Base-by-base conservation (phyloP, 2,113 vertebrate species). In the Platysteira castanea region DNA sequence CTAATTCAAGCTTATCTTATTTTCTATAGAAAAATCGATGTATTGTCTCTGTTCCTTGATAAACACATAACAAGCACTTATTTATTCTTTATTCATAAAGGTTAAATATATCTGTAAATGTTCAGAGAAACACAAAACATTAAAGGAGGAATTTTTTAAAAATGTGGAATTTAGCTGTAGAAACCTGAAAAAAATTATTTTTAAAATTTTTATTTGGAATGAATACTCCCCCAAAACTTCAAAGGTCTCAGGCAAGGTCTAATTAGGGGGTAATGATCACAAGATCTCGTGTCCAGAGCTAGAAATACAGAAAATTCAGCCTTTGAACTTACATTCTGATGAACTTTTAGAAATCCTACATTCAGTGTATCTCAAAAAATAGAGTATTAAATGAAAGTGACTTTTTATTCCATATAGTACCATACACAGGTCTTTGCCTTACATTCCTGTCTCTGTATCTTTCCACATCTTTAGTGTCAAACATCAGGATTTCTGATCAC, bases 211-310 rank as follows among this genome's bases (percentile, higher is more conserved):
- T 17, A 11, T 93, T 75, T 50, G 27, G 10, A 80, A 41, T 37
- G 4, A 73, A 61, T 41, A 71, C 4, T 80, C 6, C 14, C 4
- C 3, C 18, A 46, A 89, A 68, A 86, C 4, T 42, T 80, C 31
- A 81, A 35, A 65, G 7, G 5, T 70, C 33, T 69, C 41, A 46
- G 27, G 49, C 30, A 53, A 87, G 5, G 18, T 10, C 7, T 81
- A 22, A 82, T 71, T 57, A 69, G 5, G 4, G 1, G 3, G 7
- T 18, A 67, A 28, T 0, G 1, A 54, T 30, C 8, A 28, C 7
- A 50, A 44, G 3, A 28, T 10, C 18, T 59, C 69, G 3, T 17
- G 3, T 52, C 23, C 64, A 87, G 78, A 90, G 18, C 10, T 54
- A 63, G 17, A 90, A 87, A 82, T 21, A 41, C 11, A 78, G 50